These are phyloP conservation scores for Drosophila meridionalis DNA, from an alignment of 2,888 invertebrate genomes.

Conservation along the genomic window DNA sequence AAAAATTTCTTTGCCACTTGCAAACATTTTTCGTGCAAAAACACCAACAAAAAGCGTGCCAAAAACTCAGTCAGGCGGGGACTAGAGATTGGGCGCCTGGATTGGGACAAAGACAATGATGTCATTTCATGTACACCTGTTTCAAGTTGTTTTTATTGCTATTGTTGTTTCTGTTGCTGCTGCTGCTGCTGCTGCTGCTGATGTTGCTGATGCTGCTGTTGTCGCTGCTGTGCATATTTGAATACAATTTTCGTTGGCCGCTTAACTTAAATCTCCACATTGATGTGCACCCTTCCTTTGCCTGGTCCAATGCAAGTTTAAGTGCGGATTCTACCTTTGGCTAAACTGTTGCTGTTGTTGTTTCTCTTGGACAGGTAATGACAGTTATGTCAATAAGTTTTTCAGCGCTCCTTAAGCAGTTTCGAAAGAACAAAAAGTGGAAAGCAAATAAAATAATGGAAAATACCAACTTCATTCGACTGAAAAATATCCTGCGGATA, in stretches of 20 bases:
- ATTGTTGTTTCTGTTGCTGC: constrained; percentile 47
- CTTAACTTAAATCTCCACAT: constrained; percentile 73
- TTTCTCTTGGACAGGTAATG: constrained; percentile 69
- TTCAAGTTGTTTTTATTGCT: constrained; percentile 75
- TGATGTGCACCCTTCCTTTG: constrained; percentile 15
- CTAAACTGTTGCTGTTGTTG: constrained; percentile 50
- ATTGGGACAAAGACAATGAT: constrained; percentile 66
- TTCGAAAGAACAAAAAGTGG: constrained; percentile 18
- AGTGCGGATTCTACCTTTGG: constrained; percentile 58
- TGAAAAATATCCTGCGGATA: neutral
- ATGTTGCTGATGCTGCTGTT: constrained; percentile 37
- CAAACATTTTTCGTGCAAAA: constrained; percentile 74
- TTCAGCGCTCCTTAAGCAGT: constrained; percentile 44
- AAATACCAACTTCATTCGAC: neutral
- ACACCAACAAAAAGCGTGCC: constrained; percentile 66
- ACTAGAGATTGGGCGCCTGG: constrained; percentile 47
- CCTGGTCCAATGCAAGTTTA: constrained; percentile 59
- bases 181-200: constrained; percentile 35
- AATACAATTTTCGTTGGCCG: constrained; percentile 80
- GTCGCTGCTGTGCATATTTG: constrained; percentile 72
- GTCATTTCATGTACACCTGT: constrained; percentile 79
- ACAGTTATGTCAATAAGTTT: constrained; percentile 80
- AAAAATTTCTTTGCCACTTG: constrained; percentile 73
- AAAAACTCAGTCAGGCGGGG: constrained; percentile 68
- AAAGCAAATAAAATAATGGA: constrained; percentile 48